Conservation (phyloP, 2,888 invertebrate genomes). For the Exephanes ischioxanthus region DNA sequence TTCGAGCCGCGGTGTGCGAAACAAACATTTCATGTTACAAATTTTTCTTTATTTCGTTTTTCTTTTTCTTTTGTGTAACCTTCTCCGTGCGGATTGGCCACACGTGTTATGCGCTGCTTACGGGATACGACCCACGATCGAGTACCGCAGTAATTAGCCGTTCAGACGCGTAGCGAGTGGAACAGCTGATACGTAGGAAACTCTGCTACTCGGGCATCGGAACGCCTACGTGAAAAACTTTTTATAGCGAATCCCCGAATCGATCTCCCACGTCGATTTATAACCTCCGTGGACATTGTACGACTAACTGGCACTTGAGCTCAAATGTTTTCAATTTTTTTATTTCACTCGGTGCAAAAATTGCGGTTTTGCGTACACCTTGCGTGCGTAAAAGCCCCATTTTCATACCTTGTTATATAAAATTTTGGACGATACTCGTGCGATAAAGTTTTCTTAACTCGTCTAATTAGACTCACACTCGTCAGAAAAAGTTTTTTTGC, state of each 20-base stretch:
- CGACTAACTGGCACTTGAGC: not conserved
- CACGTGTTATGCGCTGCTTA: not conserved
- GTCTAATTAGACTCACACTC: too few relatives aligned
- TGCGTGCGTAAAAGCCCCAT: too few relatives aligned
- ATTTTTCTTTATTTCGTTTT: not conserved
- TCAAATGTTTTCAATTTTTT: not conserved
- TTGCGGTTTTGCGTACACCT: too few relatives aligned
- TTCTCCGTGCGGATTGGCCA: not conserved
- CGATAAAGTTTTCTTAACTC: too few relatives aligned
- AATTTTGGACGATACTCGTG: too few relatives aligned
- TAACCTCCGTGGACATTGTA: not conserved
- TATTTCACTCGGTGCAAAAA: not conserved
- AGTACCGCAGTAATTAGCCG: slow-evolving; percentile 17
- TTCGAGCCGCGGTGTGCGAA: not conserved
- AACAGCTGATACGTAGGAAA: slow-evolving; percentile 18
- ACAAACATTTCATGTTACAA: not conserved
- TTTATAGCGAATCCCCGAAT: slow-evolving; percentile 41
- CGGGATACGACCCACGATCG: not conserved
- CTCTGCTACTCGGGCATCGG: not conserved
- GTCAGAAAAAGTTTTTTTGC: too few relatives aligned
- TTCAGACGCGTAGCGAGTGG: slow-evolving; percentile 17
- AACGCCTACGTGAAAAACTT: slow-evolving; percentile 15
- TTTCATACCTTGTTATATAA: too few relatives aligned
- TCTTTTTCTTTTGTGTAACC: too few relatives aligned
- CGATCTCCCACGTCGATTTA: slow-evolving; percentile 54